A percentile compares a stretch with the other conserved stretches of the same genome.
phyloP scores from a whole-genome alignment of 2,888 invertebrate genomes.

The Argynnis bischoffii region DNA sequence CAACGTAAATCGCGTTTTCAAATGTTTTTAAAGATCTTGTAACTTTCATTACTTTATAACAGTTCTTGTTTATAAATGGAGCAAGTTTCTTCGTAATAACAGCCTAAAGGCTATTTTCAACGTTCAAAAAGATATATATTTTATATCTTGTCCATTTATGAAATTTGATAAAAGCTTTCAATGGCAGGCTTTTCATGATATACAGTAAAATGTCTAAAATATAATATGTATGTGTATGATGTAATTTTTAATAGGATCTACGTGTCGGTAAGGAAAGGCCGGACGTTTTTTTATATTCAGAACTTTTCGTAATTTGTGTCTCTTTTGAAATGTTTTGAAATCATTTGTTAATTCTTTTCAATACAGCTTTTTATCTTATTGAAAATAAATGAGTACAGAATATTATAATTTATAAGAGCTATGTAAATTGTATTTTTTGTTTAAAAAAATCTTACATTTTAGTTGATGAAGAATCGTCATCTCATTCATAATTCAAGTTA shows the following conservation, averaged over 20 bases:
- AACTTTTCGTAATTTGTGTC: no score
- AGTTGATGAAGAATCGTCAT: neutral
- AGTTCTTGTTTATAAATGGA: neutral
- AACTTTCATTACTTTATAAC: no score
- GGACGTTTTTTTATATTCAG: no score
- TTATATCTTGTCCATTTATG: neutral
- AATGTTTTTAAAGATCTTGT: no score
- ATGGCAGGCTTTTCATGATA: neutral
- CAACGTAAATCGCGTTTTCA: no score
- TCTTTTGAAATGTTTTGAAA: neutral
- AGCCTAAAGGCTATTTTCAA: neutral
- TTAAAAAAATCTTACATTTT: neutral
- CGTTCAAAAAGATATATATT: neutral
- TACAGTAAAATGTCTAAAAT: no score
- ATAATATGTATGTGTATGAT: no score
- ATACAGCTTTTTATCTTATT: no score
- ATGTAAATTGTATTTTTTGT: neutral
- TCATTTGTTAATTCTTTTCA: no score
- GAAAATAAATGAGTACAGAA: no score
- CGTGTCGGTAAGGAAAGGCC: no score
- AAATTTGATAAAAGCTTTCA: neutral
- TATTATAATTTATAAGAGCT: neutral
- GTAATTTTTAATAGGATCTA: no score
- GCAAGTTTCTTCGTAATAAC: neutral
- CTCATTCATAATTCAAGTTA: constrained; percentile 12